Conservation (phyloP, 2,888 invertebrate genomes). For the Ophion ventricosus region DNA sequence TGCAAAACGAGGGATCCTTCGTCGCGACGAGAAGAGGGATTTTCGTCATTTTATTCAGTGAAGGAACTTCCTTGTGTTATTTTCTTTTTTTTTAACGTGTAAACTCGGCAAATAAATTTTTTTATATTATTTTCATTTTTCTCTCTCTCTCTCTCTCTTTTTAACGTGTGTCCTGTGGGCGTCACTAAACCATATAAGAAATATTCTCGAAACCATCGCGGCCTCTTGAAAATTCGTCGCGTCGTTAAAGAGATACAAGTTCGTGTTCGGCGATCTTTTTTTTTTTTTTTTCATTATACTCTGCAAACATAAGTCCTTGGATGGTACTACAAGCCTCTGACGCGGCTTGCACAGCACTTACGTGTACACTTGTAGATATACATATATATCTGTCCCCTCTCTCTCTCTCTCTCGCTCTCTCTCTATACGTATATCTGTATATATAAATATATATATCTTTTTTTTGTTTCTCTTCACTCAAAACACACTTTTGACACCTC, state of each 20-base stretch:
- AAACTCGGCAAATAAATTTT: constrained; percentile 47
- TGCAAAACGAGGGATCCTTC: constrained; percentile 33
- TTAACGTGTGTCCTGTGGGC: constrained; percentile 57
- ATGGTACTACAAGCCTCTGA: constrained; percentile 71
- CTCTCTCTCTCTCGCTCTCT: neutral
- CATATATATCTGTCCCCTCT: constrained; percentile 69
- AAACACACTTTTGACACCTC: constrained; percentile 79
- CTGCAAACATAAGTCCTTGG: constrained; percentile 70
- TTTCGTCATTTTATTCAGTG: constrained; percentile 20
- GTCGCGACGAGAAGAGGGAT: constrained; percentile 32
- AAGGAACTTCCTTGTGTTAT: neutral
- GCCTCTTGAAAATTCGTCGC: constrained; percentile 18
- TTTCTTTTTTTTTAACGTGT: constrained; percentile 20
- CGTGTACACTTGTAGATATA: constrained; percentile 78
- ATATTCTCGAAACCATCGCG: constrained; percentile 43
- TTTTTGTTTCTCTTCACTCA: constrained; percentile 71
- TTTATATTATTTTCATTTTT: constrained; percentile 25
- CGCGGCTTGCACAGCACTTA: constrained; percentile 79
- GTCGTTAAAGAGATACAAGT: constrained; percentile 62
- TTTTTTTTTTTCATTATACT: constrained; percentile 13
- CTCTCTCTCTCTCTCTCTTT: constrained; percentile 25
- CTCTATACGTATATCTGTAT: constrained; percentile 44
- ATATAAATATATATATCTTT: constrained; percentile 45
- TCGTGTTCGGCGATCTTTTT: constrained; percentile 56
- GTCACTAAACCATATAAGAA: constrained; percentile 57